Conservation (phyloP, 2,113 vertebrate genomes). For the Dicrurus megarhynchus region DNA sequence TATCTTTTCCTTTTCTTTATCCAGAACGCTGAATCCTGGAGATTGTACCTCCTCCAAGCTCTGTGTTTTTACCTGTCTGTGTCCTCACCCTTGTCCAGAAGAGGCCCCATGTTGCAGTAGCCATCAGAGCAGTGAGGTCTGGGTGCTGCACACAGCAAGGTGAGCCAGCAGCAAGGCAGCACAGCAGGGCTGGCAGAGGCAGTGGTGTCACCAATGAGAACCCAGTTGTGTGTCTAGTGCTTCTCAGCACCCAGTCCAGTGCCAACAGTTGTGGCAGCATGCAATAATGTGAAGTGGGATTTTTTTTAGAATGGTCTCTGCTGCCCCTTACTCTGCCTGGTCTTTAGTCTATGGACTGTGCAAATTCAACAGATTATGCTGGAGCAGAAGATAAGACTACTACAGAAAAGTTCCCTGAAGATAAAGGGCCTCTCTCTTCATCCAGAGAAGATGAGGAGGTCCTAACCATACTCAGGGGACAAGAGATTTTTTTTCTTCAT, state of each 20-base stretch:
- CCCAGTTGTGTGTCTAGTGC: rapidly evolving
- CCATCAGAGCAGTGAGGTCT: neutral
- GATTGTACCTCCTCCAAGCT: neutral
- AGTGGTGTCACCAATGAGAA: rapidly evolving
- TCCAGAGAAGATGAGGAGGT: neutral
- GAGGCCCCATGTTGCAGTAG: rapidly evolving
- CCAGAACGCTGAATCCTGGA: neutral
- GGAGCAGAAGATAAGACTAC: neutral
- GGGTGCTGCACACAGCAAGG: neutral
- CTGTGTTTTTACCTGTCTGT: neutral
- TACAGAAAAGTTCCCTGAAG: neutral
- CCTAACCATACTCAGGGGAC: neutral
- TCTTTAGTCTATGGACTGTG: neutral
- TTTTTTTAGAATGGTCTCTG: neutral
- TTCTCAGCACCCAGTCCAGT: rapidly evolving
- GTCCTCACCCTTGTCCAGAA: neutral
- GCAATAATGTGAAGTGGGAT: neutral
- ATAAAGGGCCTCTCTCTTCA: neutral
- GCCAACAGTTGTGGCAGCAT: neutral
- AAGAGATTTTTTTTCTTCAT: neutral
- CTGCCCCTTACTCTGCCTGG: neutral
- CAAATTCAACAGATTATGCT: neutral
- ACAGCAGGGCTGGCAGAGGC: too few relatives aligned
- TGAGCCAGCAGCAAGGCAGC: neutral
- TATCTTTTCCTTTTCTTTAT: neutral